Evolutionary conservation across 2,888 invertebrate genomes (phyloP).

Genomic region (Tricholauxania praeusta): DNA sequence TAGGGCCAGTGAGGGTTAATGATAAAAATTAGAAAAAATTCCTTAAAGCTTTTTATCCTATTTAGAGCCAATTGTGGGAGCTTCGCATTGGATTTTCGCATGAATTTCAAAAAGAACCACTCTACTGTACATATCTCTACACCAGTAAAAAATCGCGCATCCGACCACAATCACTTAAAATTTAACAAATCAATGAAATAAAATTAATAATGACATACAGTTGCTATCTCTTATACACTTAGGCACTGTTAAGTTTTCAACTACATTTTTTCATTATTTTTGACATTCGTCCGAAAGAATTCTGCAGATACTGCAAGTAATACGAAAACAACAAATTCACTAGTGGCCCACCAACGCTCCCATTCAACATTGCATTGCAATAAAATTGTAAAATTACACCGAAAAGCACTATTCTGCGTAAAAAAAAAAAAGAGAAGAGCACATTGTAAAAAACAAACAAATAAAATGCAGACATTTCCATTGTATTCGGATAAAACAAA

Average conservation of each 20-base stretch:
- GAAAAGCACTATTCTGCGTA: not conserved
- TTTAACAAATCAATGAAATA: no score
- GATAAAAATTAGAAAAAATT: no score
- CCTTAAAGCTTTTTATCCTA: no score
- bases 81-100: no score
- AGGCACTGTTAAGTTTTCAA: not conserved
- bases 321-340: not conserved
- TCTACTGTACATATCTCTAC: no score
- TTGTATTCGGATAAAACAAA: not conserved
- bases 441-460: not conserved
- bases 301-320: not conserved
- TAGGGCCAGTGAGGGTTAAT: no score
- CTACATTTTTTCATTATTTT: slow-evolving; percentile 11
- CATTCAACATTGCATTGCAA: not conserved
- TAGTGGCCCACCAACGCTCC: not conserved
- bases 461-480: not conserved
- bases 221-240: not conserved
- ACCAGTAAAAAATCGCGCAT: no score
- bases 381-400: slow-evolving; percentile 4
- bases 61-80: no score
- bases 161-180: no score
- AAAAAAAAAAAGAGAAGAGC: not conserved
- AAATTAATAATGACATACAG: no score
- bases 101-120: no score
- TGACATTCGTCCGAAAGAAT: slow-evolving; percentile 2